phyloP scores from a whole-genome alignment of 1,140 invertebrate genomes.

The Rhizoglyphus robini region DNA sequence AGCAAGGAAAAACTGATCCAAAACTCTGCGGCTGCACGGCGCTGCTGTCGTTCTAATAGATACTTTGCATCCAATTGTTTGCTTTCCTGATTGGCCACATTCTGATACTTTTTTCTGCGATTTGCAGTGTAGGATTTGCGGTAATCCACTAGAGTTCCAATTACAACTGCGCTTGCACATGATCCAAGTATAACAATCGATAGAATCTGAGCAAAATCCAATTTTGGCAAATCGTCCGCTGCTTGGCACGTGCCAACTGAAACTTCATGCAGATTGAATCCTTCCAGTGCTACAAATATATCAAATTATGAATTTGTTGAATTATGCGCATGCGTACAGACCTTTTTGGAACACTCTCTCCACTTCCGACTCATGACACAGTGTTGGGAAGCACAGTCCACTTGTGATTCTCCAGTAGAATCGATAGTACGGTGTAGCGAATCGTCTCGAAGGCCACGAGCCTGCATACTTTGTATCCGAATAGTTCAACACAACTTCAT shows the following conservation, averaged over 20 bases:
- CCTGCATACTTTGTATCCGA: neutral
- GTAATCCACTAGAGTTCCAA: constrained; percentile 3
- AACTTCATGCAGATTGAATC: too few species aligned
- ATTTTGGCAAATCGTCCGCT: too few species aligned
- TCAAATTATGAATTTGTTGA: too few species aligned
- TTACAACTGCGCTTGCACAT: too few species aligned
- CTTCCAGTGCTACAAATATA: too few species aligned
- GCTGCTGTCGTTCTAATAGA: neutral
- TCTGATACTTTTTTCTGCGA: too few species aligned
- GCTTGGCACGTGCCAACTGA: too few species aligned
- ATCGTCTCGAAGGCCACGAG: neutral
- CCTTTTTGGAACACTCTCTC: neutral
- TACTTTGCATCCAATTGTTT: too few species aligned
- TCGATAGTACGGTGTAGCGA: neutral
- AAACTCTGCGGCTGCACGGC: neutral
- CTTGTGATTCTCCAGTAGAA: neutral
- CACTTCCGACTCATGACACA: constrained; percentile 9
- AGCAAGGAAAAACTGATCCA: neutral
- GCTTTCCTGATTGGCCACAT: too few species aligned
- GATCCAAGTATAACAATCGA: neutral
- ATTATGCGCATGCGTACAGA: too few species aligned
- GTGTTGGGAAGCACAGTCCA: constrained; percentile 3
- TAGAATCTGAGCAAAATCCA: constrained; percentile 3
- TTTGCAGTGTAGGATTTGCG: too few species aligned
- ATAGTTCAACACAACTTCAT: neutral